Conservation (phyloP, 2,888 invertebrate genomes). For the Xiphydria camelus region DNA sequence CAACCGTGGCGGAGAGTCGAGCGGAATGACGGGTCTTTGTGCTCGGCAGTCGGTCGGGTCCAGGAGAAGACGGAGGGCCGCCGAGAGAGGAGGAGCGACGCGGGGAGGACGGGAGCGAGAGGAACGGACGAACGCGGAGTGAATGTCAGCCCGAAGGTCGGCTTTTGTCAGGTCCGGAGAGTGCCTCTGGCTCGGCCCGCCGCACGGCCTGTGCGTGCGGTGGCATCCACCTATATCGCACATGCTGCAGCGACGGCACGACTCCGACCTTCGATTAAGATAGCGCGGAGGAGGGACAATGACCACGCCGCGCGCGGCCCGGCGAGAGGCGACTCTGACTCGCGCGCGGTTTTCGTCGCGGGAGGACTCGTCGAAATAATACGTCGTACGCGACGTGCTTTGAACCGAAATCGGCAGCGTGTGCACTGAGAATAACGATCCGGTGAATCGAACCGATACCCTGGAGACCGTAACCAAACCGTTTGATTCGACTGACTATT, state of each 20-base stretch:
- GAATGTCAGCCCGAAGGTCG: slow-evolving; percentile 57
- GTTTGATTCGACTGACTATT: too few relatives aligned
- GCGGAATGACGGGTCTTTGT: slow-evolving; percentile 50
- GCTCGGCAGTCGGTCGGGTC: slow-evolving; percentile 33
- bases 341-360: too few relatives aligned
- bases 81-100: slow-evolving; percentile 19
- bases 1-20: slow-evolving; percentile 32
- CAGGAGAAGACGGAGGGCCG: slow-evolving; percentile 21
- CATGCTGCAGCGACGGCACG: slow-evolving; percentile 4
- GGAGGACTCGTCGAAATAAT: too few relatives aligned
- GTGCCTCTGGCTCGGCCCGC: too few relatives aligned
- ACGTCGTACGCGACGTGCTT: too few relatives aligned
- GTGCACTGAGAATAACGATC: too few relatives aligned
- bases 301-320: slow-evolving; percentile 36
- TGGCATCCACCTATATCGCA: slow-evolving; percentile 3
- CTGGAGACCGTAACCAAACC: too few relatives aligned
- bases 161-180: slow-evolving; percentile 53
- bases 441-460: too few relatives aligned
- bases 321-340: too few relatives aligned
- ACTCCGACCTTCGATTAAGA: background rate
- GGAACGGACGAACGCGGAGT: slow-evolving; percentile 37
- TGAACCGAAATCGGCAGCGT: too few relatives aligned
- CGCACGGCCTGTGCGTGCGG: background rate
- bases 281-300: slow-evolving; percentile 32
- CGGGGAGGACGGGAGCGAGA: slow-evolving; percentile 5